Evolutionary conservation across 2,797 vertebrate genomes (phyloP), one percentile per base, ranked within the genome.

Genomic region (Pachyuromys duprasi): DNA sequence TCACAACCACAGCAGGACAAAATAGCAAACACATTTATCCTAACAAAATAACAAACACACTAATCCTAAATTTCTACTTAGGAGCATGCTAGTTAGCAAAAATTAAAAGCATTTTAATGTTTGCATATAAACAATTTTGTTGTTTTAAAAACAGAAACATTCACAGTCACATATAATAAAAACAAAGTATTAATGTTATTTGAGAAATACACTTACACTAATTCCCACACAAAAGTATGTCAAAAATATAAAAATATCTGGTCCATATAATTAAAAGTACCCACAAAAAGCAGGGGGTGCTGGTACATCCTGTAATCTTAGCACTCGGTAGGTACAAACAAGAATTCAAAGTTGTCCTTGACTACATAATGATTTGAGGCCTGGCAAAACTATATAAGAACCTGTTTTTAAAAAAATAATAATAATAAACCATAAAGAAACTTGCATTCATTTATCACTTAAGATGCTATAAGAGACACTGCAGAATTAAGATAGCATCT

Each of bases 391-490:
- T 74, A 86, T 33, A n/a, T 36, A 18, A 87, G 36, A 62, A 8
- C 55, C 39, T 49, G 28, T 63, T 42, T 42, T 63, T 70, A 62
- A 62, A 55, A 62, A 62, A 62, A 75, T 55, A 75, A 74, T 60
- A 39, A 39, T 14, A 82, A 24, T 62, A 74, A 42, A 20, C 36
- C 2, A 94, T 96, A 80, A 98, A 90, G 11, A 97, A 97, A 98
- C 96, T 0, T 99, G 96, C 97, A 94, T 1, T 94, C 97, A 95
- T 97, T 99, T 98, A 94, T 49, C 95, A 95, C 82, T 93, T 96
- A 96, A 97, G 49, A 96, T 81, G 84, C 0, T 33, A 95, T 1
- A 86, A 89, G 12, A 18, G 2, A 96, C 86, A 63, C 12, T 82
- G 57, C 8, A 92, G 84, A 94, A 94, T 70, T 93, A 93, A 95